Evolutionary conservation across 2,113 vertebrate species (phyloP).

Genomic region (Gopherus evgoodei): DNA sequence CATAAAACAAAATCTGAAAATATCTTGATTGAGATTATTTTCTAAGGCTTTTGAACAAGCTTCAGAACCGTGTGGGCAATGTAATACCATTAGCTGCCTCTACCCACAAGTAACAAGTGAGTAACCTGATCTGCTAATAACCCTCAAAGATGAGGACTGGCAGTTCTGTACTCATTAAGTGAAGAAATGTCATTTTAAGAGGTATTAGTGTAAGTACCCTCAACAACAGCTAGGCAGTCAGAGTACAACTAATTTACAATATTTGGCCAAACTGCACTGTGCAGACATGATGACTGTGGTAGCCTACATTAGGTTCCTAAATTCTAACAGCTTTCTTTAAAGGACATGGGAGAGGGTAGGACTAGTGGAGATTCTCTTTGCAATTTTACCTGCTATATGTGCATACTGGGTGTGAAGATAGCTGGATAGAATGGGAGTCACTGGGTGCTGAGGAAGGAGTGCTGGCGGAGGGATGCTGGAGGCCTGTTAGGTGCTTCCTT

Average conservation of each 20-base stretch:
- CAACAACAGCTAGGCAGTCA: neutral
- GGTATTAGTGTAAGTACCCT: neutral
- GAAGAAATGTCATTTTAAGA: neutral
- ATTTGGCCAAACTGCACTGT: neutral
- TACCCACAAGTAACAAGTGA: neutral
- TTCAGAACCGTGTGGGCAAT: neutral
- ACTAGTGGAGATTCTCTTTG: neutral
- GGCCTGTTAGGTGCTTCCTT: too few relatives aligned
- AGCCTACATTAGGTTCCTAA: neutral
- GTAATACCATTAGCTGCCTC: neutral
- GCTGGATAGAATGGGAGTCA: neutral
- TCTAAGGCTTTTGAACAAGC: slow-evolving; percentile 5
- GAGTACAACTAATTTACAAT: neutral
- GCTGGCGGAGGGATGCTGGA: neutral
- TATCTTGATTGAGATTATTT: slow-evolving; percentile 32
- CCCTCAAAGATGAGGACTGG: neutral
- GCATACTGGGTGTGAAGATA: neutral
- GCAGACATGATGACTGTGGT: neutral
- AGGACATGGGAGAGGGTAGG: neutral
- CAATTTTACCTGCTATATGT: neutral
- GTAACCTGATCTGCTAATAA: neutral
- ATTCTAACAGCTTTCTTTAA: neutral
- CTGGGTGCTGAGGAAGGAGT: neutral
- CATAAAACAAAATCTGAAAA: slow-evolving; percentile 50
- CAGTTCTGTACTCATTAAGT: neutral